Conservation (phyloP, 2,113 vertebrate species). For the Chaetorhynchus papuensis region DNA sequence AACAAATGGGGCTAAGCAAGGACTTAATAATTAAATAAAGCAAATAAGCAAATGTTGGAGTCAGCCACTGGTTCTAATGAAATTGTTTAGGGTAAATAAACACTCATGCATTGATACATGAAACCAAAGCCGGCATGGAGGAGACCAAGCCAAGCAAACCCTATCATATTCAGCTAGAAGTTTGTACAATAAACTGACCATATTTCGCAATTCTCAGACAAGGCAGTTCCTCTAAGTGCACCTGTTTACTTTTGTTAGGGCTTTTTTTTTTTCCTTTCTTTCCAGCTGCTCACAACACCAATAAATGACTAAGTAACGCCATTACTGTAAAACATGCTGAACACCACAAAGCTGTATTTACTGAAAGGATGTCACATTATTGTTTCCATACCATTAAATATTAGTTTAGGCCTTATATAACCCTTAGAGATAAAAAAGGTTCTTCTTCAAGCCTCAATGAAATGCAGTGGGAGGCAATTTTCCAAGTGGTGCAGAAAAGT, state of each 20-base stretch:
- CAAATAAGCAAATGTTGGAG: neutral
- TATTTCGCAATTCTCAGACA: neutral
- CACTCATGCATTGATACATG: neutral
- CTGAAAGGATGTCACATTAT: slow-evolving; percentile 61
- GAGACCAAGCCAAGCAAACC: neutral
- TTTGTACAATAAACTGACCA: neutral
- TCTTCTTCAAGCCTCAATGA: slow-evolving; percentile 50
- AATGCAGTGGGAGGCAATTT: slow-evolving; percentile 46
- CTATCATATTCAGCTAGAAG: neutral
- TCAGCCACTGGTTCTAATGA: neutral
- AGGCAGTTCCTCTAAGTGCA: slow-evolving; percentile 34
- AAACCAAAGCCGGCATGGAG: neutral
- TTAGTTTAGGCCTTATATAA: slow-evolving; percentile 61
- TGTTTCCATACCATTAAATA: slow-evolving; percentile 56
- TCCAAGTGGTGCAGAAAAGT: neutral
- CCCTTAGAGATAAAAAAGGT: neutral
- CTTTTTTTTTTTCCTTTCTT: neutral
- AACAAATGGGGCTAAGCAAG: neutral
- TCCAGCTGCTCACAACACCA: slow-evolving; percentile 31
- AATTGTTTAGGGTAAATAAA: neutral
- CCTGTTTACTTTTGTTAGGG: neutral
- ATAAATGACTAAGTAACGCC: slow-evolving; percentile 66
- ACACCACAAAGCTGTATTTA: slow-evolving; percentile 63
- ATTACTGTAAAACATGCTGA: slow-evolving; percentile 63
- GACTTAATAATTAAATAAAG: neutral